Evolutionary conservation across 2,113 vertebrate genomes (phyloP).

Genomic region (Siniperca knerii): DNA sequence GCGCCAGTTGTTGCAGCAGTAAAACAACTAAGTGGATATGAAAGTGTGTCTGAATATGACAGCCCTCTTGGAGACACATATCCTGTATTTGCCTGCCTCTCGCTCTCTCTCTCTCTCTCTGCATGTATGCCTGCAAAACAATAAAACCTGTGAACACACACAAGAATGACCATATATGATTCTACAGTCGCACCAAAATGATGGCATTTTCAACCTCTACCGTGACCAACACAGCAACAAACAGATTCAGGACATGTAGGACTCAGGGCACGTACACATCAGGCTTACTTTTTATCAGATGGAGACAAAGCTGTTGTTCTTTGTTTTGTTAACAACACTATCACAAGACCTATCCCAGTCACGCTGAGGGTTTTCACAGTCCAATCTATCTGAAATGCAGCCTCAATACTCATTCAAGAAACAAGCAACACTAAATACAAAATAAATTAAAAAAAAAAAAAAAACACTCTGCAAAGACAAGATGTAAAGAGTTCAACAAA

Average conservation of each 20-base stretch:
- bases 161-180: slow-evolving; percentile 1
- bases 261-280: slow-evolving; percentile 29
- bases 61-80: slow-evolving; percentile 18
- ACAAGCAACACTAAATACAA: neutral
- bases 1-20: neutral
- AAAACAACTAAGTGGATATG: slow-evolving; percentile 57
- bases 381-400: slow-evolving; percentile 12
- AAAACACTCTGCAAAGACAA: neutral
- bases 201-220: neutral
- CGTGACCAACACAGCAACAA: slow-evolving; percentile 8
- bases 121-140: neutral
- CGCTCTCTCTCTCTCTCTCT: neutral
- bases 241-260: neutral
- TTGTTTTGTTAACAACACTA: slow-evolving; percentile 55
- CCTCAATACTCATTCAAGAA: neutral
- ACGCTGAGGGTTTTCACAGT: slow-evolving; percentile 12
- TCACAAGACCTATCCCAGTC: slow-evolving; percentile 30
- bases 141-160: slow-evolving; percentile 1
- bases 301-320: slow-evolving; percentile 52
- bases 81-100: slow-evolving; percentile 48
- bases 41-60: slow-evolving; percentile 26
- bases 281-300: slow-evolving; percentile 67
- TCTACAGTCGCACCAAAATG: neutral
- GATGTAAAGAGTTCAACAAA: neutral
- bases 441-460: neutral